These are phyloP conservation scores for Abramis brama DNA, from an alignment of 2,113 vertebrate genomes.

Conservation along the genomic window DNA sequence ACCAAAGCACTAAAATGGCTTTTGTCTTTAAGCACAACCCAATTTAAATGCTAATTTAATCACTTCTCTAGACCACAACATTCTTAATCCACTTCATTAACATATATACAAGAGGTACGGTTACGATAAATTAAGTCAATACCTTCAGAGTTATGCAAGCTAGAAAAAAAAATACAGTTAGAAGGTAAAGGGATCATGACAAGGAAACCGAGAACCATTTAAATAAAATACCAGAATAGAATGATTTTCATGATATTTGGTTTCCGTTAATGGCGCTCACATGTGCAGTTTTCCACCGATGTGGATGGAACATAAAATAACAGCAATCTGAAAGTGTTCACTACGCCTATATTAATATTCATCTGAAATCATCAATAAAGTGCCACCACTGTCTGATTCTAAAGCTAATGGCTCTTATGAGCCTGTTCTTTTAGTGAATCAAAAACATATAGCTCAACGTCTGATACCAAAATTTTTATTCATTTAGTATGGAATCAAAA, in stretches of 20 bases:
- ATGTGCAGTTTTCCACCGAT: background rate
- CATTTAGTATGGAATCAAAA: background rate
- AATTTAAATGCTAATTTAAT: conserved; percentile 74
- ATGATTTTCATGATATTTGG: background rate
- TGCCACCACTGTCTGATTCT: background rate
- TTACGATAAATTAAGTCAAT: conserved; percentile 2
- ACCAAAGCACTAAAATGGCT: conserved; percentile 46
- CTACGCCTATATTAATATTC: background rate
- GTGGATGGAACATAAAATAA: background rate
- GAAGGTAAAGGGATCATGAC: background rate
- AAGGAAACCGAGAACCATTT: background rate
- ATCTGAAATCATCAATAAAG: background rate
- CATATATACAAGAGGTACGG: background rate
- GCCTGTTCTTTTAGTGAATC: background rate
- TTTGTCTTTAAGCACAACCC: conserved; percentile 50
- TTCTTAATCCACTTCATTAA: background rate
- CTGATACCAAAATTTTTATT: background rate
- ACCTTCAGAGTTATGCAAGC: background rate
- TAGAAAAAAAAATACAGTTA: background rate
- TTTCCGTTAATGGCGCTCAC: background rate
- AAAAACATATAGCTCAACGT: background rate
- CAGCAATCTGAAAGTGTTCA: background rate
- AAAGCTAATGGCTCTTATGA: background rate
- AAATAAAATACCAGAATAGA: background rate
- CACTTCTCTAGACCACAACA: background rate